These are phyloP conservation scores for Callaeas wilsoni DNA, from an alignment of 2,113 vertebrate genomes.

Conservation along the genomic window DNA sequence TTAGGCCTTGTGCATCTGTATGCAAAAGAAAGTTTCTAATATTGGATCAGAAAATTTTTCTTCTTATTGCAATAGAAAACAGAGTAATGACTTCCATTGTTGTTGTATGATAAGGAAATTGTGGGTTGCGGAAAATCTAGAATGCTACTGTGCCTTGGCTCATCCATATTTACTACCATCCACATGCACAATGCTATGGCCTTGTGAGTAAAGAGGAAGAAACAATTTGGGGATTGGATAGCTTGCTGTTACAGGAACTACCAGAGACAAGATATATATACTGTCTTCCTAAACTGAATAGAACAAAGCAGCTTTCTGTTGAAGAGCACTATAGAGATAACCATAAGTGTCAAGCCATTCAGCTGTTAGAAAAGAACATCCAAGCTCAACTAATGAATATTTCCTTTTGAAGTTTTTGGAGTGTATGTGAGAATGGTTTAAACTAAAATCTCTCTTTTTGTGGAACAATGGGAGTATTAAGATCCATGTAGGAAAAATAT, in stretches of 20 bases:
- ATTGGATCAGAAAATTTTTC: background rate
- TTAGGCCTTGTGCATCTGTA: background rate
- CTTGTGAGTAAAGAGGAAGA: background rate
- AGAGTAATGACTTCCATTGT: background rate
- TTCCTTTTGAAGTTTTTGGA: background rate
- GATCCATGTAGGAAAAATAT: background rate
- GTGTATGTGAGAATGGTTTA: background rate
- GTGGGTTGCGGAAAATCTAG: background rate
- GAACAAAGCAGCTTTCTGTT: background rate
- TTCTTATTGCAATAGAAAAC: background rate
- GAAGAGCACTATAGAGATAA: background rate
- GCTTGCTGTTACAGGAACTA: background rate
- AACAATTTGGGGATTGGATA: background rate
- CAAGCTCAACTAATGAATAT: background rate
- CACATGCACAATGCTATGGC: background rate
- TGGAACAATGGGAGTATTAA: background rate
- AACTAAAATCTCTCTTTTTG: background rate
- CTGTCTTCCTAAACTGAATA: background rate
- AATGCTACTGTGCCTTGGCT: conserved; percentile 7
- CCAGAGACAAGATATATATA: background rate
- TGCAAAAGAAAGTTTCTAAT: background rate
- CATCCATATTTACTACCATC: background rate
- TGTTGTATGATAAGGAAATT: background rate
- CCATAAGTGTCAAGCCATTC: background rate
- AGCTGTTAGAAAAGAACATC: background rate